Percentiles rank a stretch among this genome's conserved stretches.
These are phyloP conservation scores for Crossocerus cetratus DNA, from an alignment of 2,888 invertebrate species.

Conservation along the genomic window DNA sequence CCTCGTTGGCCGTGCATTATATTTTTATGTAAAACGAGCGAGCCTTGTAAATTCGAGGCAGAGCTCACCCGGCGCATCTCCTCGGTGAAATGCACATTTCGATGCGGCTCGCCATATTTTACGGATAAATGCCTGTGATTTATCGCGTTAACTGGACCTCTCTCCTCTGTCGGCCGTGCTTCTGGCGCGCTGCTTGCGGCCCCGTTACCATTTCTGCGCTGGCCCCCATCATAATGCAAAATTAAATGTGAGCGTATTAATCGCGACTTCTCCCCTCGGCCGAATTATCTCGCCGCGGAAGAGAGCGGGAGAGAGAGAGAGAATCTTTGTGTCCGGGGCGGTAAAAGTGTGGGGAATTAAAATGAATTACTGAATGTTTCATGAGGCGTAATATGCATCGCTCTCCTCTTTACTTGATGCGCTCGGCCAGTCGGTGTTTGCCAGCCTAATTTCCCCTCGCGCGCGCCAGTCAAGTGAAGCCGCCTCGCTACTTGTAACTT, in stretches of 20 bases:
- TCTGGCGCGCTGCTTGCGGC: not conserved
- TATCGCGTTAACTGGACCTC: constrained; percentile 29
- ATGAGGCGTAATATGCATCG: no score
- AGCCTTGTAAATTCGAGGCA: constrained; percentile 35
- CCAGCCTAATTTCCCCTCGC: no score
- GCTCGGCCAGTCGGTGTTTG: no score
- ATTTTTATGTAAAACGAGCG: constrained; percentile 27
- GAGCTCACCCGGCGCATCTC: not conserved
- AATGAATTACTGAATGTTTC: no score
- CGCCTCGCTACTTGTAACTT: no score
- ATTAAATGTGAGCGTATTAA: constrained; percentile 29
- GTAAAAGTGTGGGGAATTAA: no score
- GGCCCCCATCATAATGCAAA: constrained; percentile 30
- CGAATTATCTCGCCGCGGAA: no score
- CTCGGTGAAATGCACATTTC: constrained; percentile 15
- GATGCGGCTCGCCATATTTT: constrained; percentile 30
- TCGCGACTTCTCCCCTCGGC: not conserved
- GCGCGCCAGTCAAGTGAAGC: no score
- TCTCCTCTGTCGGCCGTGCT: not conserved
- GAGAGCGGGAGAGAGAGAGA: no score
- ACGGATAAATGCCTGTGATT: constrained; percentile 39
- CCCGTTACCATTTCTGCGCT: constrained; percentile 7
- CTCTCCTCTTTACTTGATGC: no score
- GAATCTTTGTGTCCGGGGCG: no score
- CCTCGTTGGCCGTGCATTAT: constrained; percentile 27